Evolutionary conservation across 1,140 invertebrate genomes (phyloP).

Genomic region (Holcopasites calliopsidis): DNA sequence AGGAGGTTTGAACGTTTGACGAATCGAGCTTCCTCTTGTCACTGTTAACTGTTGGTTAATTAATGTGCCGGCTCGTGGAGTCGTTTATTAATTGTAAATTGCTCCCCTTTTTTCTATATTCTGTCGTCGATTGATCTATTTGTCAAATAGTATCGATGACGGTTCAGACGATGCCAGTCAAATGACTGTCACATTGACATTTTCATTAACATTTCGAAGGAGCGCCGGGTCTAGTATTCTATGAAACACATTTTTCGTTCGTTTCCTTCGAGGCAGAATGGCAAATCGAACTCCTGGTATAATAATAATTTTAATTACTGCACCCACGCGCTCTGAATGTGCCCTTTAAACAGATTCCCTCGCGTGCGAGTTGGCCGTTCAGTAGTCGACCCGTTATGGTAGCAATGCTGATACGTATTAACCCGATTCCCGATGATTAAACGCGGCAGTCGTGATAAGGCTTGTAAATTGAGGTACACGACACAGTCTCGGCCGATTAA

Average conservation of each 20-base stretch:
- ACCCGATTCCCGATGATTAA: conserved; percentile 76
- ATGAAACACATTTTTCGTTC: too few relatives aligned
- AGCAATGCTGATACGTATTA: too few relatives aligned
- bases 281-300: too few relatives aligned
- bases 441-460: conserved; percentile 75
- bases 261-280: too few relatives aligned
- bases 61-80: too few relatives aligned
- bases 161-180: background rate
- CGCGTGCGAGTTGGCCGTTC: background rate
- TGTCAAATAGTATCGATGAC: background rate
- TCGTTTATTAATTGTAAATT: background rate
- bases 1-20: conserved; percentile 3
- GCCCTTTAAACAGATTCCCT: background rate
- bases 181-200: conserved; percentile 20
- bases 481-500: conserved; percentile 74
- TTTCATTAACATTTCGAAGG: too few relatives aligned
- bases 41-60: too few relatives aligned
- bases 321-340: too few relatives aligned
- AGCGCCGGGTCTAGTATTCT: background rate
- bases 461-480: conserved; percentile 79
- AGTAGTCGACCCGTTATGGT: conserved; percentile 47
- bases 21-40: background rate
- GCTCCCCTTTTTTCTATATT: too few relatives aligned
- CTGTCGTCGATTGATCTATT: too few relatives aligned
- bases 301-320: too few relatives aligned